Evolutionary conservation across 2,888 invertebrate species (phyloP).

Genomic region (Allacma fusca): DNA sequence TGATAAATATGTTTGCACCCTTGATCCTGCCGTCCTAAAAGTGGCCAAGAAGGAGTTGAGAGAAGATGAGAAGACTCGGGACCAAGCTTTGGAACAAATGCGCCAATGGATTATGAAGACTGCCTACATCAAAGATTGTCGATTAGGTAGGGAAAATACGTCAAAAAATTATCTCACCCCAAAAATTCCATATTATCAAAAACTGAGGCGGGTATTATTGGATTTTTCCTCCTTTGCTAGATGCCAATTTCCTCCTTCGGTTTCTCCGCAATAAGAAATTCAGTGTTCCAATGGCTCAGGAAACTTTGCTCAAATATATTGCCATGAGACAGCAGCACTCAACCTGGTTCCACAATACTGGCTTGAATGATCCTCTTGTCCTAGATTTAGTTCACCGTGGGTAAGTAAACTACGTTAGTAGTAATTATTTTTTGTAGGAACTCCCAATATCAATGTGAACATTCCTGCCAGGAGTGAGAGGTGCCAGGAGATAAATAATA

Average conservation of each 20-base stretch:
- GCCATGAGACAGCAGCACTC: constrained; percentile 80
- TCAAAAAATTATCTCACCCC: neutral
- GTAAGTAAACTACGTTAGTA: constrained; percentile 64
- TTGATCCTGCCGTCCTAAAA: constrained; percentile 65
- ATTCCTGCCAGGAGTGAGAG: too few species aligned
- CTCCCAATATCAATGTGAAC: too few species aligned
- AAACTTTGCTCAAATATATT: constrained; percentile 79
- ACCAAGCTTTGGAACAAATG: constrained; percentile 73
- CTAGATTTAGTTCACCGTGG: constrained; percentile 76
- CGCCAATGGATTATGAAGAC: constrained; percentile 77
- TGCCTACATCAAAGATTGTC: constrained; percentile 73
- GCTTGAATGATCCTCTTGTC: constrained; percentile 75
- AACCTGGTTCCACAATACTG: constrained; percentile 77
- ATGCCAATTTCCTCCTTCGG: constrained; percentile 75
- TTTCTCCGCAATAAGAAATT: constrained; percentile 83
- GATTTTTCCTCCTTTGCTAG: constrained; percentile 65
- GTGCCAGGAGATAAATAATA: too few species aligned
- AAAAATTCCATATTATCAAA: neutral
- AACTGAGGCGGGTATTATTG: neutral
- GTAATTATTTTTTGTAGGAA: neutral
- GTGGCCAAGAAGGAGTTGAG: constrained; percentile 74
- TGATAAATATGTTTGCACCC: constrained; percentile 72
- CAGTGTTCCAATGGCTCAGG: constrained; percentile 80
- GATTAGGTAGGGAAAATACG: constrained; percentile 69
- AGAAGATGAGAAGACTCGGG: constrained; percentile 73